These are phyloP conservation scores for Athalia circularis DNA, from an alignment of 2,888 invertebrate species.

Conservation along the genomic window DNA sequence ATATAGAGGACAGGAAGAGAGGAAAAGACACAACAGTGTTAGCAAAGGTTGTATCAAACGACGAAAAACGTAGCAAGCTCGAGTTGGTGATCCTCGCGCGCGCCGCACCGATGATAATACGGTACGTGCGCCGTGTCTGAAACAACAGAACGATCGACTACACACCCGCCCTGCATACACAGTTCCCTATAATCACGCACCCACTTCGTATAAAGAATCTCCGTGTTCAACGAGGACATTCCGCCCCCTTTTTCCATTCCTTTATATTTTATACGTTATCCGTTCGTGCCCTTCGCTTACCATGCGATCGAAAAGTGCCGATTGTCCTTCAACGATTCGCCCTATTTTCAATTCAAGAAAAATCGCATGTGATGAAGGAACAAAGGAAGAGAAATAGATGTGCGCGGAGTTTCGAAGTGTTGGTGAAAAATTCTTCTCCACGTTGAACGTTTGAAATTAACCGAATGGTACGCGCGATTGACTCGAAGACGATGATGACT, in stretches of 20 bases:
- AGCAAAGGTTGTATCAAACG: constrained; percentile 62
- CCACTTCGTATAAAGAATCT: constrained; percentile 43
- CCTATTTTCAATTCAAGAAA: constrained; percentile 6
- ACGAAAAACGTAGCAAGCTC: constrained; percentile 46
- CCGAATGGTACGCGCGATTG: constrained; percentile 38
- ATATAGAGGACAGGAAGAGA: constrained; percentile 55
- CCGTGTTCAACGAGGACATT: constrained; percentile 38
- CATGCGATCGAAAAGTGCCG: background rate
- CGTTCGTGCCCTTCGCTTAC: background rate
- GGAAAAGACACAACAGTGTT: constrained; percentile 58
- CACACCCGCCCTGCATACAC: constrained; percentile 62
- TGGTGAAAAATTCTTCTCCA: constrained; percentile 14
- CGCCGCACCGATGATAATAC: constrained; percentile 64
- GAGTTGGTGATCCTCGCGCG: constrained; percentile 55
- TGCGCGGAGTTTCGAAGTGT: constrained; percentile 22
- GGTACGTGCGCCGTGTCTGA: constrained; percentile 64
- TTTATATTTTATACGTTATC: constrained; percentile 12
- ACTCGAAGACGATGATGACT: constrained; percentile 34
- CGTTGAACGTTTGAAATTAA: background rate
- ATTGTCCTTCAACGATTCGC: constrained; percentile 12
- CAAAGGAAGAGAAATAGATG: background rate
- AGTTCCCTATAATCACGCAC: constrained; percentile 58
- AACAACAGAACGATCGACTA: constrained; percentile 57
- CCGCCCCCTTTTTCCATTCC: constrained; percentile 33
- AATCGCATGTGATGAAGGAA: constrained; percentile 8